Evolutionary conservation across 1,140 invertebrate genomes (phyloP).

Genomic region (Melanaphis sacchari): DNA sequence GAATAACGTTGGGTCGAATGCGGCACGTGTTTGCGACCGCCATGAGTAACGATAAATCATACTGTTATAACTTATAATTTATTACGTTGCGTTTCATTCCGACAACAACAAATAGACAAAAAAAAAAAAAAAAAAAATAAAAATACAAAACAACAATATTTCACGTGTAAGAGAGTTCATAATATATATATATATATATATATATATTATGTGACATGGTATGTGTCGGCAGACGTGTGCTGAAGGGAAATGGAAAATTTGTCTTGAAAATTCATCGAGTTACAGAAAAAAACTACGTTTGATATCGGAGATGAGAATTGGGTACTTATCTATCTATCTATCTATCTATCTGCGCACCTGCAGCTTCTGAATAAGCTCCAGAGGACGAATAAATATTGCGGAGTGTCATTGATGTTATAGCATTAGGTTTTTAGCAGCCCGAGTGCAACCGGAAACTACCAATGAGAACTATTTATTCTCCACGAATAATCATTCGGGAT

Average conservation of each 20-base stretch:
- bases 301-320: too few relatives aligned
- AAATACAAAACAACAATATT: not conserved
- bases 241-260: too few relatives aligned
- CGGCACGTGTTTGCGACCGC: not conserved
- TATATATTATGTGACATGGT: not conserved
- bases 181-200: not conserved
- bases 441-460: not conserved
- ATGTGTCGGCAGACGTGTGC: too few relatives aligned
- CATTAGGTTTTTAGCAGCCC: not conserved
- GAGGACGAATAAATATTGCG: not conserved
- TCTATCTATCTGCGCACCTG: too few relatives aligned
- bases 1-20: not conserved
- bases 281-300: too few relatives aligned
- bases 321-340: too few relatives aligned
- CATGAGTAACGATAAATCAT: not conserved
- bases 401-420: not conserved
- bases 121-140: not conserved
- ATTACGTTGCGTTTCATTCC: not conserved
- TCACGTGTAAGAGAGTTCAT: not conserved
- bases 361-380: not conserved
- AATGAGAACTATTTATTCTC: not conserved
- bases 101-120: not conserved
- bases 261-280: too few relatives aligned
- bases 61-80: slow-evolving; percentile 9
- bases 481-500: not conserved